phyloP scores from a whole-genome alignment of 2,113 vertebrate species.

The Dasyurus viverrinus region DNA sequence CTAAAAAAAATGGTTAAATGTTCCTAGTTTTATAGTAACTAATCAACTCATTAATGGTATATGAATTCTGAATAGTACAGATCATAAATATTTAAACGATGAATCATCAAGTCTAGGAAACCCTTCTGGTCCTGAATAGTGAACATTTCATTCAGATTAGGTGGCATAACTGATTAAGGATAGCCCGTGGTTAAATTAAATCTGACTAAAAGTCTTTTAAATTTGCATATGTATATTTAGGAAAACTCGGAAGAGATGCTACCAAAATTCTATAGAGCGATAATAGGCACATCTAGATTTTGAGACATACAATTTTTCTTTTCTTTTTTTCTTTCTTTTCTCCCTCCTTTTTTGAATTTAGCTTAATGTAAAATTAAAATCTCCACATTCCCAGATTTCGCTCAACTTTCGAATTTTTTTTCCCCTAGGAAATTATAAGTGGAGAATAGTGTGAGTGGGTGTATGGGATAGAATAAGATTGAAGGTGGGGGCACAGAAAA shows the following conservation, averaged over 20 bases:
- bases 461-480: constrained; percentile 7
- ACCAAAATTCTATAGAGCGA: constrained; percentile 46
- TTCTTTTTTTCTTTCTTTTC: background rate
- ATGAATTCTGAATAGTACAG: constrained; percentile 79
- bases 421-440: background rate
- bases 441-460: constrained; percentile 32
- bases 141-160: constrained; percentile 78
- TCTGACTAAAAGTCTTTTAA: constrained; percentile 67
- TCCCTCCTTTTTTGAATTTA: background rate
- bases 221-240: constrained; percentile 48
- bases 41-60: constrained; percentile 76
- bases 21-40: constrained; percentile 76
- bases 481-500: constrained; percentile 31
- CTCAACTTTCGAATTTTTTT: constrained; percentile 4
- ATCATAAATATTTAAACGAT: constrained; percentile 82
- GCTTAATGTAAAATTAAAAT: constrained; percentile 65
- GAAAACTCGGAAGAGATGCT: constrained; percentile 55
- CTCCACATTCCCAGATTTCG: constrained; percentile 46
- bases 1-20: constrained; percentile 62
- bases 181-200: constrained; percentile 73
- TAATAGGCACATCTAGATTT: constrained; percentile 64
- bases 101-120: constrained; percentile 81
- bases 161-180: constrained; percentile 75
- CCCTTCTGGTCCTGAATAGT: constrained; percentile 73
- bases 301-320: constrained; percentile 72